Evolutionary conservation across 53 echinoderm and acorn worm species (phyloP), one percentile per base, ranked within the genome.

Genomic region (Henricia sp.): DNA sequence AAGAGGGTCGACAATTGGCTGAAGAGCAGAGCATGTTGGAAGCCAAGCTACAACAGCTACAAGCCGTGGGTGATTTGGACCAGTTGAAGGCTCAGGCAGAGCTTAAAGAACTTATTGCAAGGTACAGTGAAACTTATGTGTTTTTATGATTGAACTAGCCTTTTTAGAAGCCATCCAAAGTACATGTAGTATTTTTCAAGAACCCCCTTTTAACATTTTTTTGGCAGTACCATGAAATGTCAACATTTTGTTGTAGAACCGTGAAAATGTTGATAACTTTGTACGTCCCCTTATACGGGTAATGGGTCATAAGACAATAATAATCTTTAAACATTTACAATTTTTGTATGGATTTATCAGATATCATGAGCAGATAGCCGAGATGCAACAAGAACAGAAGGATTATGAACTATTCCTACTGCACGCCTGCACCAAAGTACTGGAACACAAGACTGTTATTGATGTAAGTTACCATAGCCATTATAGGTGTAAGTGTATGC

Each of bases 381-480:
- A 85, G 29, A 86, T 95, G 95, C 27, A 62, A 19, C 52, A 82
- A 20, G 95, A 95, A 56, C 83, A 90, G 43, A 64, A 90, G 51
- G 74, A 90, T 12, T 95, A 93, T 32, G 57, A 93, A 26, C 46
- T 69, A 66, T 95, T 95, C 54, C 67, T 95, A 16, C 63, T 88
- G 17, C 68, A 83, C 27, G 90, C 90, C 28, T 74, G 82, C 42
- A 92, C 88, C 24, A 62, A 76, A 53, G 88, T 95, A 10, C 32
- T 93, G 26, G 90, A 95, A 56, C 95, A 95, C 85, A 95, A 90
- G 65, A 74, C 93, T 57, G 48, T 88, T 32, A 75, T 95, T 27
- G 85, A 92, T 90, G 95, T 95, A 66, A 76, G 90, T 78, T 16
- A 2, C 24, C 23, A 4, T 2, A 16, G 24, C 56, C 56, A 56